Evolutionary conservation across 2,113 vertebrate genomes (phyloP), one percentile per base, ranked within the genome.

Genomic region (Lepus europaeus): DNA sequence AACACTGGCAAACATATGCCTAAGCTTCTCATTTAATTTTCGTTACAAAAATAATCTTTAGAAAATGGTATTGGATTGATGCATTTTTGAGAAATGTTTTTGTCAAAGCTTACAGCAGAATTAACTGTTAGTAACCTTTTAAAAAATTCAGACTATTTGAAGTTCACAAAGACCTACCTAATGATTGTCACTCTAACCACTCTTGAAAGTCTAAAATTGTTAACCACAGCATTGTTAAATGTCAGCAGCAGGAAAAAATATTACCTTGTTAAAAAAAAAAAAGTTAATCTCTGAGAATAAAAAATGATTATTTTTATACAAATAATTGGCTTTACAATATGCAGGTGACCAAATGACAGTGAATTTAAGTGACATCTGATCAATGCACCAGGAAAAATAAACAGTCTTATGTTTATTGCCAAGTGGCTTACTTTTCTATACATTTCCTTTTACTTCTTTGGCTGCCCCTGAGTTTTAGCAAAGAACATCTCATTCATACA

Each of bases 71-170:
- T 66, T 70, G n/a, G 56, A 29, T 83, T 53, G 39, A 49, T 77
- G 80, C 8, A 64, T 76, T 84, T 96, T 22, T 91, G 87, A 73
- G 92, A 95, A 97, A 91, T 96, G 61, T 73, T 82, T 9, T 87
- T 94, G 78, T 97, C 84, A 98, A 87, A 89, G 69, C 73, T 90
- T 95, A 84, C 10, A 93, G 56, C 19, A 85, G 39, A 97, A 81
- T 93, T 97, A 91, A 97, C 96, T 95, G 97, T 49, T 91, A 96
- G 72, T 13, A 91, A 87, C 12, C 14, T 66, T 95, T 93, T 0
- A 22, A 85, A 94, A 95, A 87, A 73, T 9, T 9, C 51, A 76
- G 8, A 82, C 16, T 97, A 20, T 91, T 93, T 68, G 0, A 64
- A 96, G 80, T 79, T 94, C 51, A 81, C 6, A 39, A 59, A 94